phyloP scores from a whole-genome alignment of 2,888 invertebrate species.

The Tuta absoluta region DNA sequence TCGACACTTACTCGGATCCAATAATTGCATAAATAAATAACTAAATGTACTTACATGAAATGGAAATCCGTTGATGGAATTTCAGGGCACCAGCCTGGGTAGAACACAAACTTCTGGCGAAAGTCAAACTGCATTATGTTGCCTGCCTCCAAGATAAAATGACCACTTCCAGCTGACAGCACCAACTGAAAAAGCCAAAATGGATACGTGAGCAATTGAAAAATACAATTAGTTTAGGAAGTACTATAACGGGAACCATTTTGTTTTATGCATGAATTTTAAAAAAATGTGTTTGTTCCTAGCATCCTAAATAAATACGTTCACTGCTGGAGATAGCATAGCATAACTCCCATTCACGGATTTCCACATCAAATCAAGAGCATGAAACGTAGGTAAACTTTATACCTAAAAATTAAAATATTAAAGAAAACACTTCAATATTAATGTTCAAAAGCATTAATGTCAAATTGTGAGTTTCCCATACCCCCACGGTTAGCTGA shows the following conservation, averaged over 20 bases:
- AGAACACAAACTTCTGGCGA: not conserved
- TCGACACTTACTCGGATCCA: not conserved
- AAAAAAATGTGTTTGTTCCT: too few species aligned
- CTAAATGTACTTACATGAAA: not conserved
- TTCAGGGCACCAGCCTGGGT: not conserved
- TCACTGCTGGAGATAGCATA: too few species aligned
- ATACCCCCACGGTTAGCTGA: slow-evolving; percentile 5
- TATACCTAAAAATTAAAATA: too few species aligned
- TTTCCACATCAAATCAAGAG: too few species aligned
- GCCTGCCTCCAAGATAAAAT: not conserved
- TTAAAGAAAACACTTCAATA: not conserved
- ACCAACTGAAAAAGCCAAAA: slow-evolving; percentile 15
- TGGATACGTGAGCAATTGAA: not conserved
- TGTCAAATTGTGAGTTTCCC: slow-evolving; percentile 3
- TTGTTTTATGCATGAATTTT: not conserved
- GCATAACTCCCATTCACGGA: too few species aligned
- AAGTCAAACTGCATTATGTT: too few species aligned
- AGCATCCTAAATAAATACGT: too few species aligned
- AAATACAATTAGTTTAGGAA: too few species aligned
- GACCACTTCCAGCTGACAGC: not conserved
- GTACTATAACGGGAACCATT: not conserved
- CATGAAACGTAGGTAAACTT: too few species aligned
- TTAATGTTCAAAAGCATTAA: not conserved
- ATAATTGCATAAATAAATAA: not conserved
- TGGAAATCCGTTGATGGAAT: not conserved